Evolutionary conservation across 2,797 vertebrate genomes (phyloP).

Genomic region (Enteromius thamalakanensis): DNA sequence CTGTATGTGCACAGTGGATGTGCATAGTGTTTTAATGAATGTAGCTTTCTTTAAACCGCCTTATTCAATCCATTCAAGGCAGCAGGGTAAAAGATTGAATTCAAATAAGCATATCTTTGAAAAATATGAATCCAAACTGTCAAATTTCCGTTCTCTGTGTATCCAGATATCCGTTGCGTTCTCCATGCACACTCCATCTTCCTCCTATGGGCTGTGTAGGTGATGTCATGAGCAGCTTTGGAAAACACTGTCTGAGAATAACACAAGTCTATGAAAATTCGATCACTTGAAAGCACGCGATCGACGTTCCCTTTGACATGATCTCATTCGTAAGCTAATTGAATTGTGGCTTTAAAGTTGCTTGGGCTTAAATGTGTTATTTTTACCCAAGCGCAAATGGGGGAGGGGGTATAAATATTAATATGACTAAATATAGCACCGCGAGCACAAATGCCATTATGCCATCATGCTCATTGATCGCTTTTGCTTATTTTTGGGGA

Average conservation of each 20-base stretch:
- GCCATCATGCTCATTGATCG: slow-evolving; percentile 50
- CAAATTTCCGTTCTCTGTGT: slow-evolving; percentile 18
- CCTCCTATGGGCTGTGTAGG: slow-evolving; percentile 50
- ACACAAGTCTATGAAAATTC: slow-evolving; percentile 39
- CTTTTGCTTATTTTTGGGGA: slow-evolving; percentile 17
- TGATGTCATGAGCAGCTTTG: slow-evolving; percentile 59
- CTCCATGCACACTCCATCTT: slow-evolving; percentile 51
- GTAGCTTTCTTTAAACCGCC: slow-evolving; percentile 19
- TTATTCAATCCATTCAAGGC: slow-evolving; percentile 37
- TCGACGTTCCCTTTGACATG: slow-evolving; percentile 5
- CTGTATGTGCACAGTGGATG: background rate
- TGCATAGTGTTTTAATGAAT: slow-evolving; percentile 14
- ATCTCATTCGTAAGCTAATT: slow-evolving; percentile 6
- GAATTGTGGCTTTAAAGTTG: slow-evolving; percentile 33
- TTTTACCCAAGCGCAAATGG: slow-evolving; percentile 61
- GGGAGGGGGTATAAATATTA: slow-evolving; percentile 72
- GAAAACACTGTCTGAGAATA: slow-evolving; percentile 53
- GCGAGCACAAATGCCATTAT: slow-evolving; percentile 61
- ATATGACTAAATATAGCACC: slow-evolving; percentile 77
- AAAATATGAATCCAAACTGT: slow-evolving; percentile 45
- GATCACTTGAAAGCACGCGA: slow-evolving; percentile 1
- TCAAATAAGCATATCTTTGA: slow-evolving; percentile 66
- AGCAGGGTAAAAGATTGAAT: slow-evolving; percentile 59
- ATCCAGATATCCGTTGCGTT: slow-evolving; percentile 30
- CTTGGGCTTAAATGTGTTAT: slow-evolving; percentile 57